Evolutionary conservation across 1,140 invertebrate genomes (phyloP), one percentile per base, ranked within the genome.

Genomic region (Bilobella aurantiaca): DNA sequence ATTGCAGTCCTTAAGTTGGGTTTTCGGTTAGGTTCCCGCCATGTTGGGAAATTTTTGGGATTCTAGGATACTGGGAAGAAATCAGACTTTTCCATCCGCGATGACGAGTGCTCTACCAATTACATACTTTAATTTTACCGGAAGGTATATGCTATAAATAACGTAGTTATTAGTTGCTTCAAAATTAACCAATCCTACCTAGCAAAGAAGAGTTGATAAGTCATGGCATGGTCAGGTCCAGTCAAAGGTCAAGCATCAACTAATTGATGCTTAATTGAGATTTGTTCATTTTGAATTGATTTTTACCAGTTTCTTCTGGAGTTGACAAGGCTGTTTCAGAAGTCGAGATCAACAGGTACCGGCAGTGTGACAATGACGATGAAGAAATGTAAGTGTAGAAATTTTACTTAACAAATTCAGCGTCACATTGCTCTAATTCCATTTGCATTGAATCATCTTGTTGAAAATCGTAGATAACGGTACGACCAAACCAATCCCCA

Each of bases 261-360:
- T 58, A 21, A 32, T 32, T 34, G 32, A 2, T 47, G 27, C n/a
- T n/a, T n/a, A n/a, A n/a, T n/a, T 62, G 16, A 49, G 47, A 42
- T 47, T 59, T 56, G 21, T 46, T 67, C 61, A 14, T 59, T 29
- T 64, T 76, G 76, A n/a, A n/a, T n/a, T n/a, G n/a, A n/a, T n/a
- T n/a, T n/a, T n/a, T n/a, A n/a, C n/a, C 73, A 80, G 78, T 80
- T 80, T 75, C 73, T 80, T 1, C 75, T 69, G 58, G 79, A 80
- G 66, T 72, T 80, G 18, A 79, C 78, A 42, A 76, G 76, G 67
- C 64, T 80, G 65, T 80, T 79, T 67, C 77, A 78, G 71, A 78
- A 78, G 67, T 74, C 75, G 2, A 78, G 76, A 66, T 73, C 67
- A 34, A 73, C 74, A 53, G 79, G 79, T 58, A 77, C 78, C 3